These are phyloP conservation scores for Subanguina moxae DNA, from an alignment of 1,140 invertebrate species.

Conservation along the genomic window DNA sequence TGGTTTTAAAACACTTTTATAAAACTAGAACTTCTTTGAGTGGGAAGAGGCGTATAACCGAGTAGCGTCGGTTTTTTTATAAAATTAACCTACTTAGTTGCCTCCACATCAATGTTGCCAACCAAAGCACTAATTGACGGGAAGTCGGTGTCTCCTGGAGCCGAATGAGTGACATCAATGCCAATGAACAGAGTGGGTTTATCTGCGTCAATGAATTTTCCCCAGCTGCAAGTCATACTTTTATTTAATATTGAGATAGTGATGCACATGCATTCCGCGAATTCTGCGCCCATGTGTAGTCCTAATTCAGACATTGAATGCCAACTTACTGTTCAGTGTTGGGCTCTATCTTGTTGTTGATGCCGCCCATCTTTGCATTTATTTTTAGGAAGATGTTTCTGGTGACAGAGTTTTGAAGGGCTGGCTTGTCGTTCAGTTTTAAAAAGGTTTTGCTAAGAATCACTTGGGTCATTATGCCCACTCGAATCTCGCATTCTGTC, in stretches of 20 bases:
- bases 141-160: conserved; percentile 64
- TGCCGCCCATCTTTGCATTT: conserved; percentile 23
- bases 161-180: conserved; percentile 66
- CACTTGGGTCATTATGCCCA: conserved; percentile 18
- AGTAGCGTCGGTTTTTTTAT: too few relatives aligned
- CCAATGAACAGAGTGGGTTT: conserved; percentile 71
- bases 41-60: too few relatives aligned
- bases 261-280: background rate
- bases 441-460: conserved; percentile 17
- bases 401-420: conserved; percentile 11
- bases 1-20: too few relatives aligned
- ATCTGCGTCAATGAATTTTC: conserved; percentile 21
- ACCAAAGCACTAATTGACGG: conserved; percentile 75
- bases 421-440: conserved; percentile 8
- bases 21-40: too few relatives aligned
- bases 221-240: conserved; percentile 16
- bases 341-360: conserved; percentile 21
- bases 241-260: too few relatives aligned
- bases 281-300: conserved; percentile 10
- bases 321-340: background rate
- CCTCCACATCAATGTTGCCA: conserved; percentile 30
- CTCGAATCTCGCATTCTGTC: conserved; percentile 7
- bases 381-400: conserved; percentile 22
- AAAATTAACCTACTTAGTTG: conserved; percentile 24
- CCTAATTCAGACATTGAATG: conserved; percentile 10